phyloP scores from a whole-genome alignment of 2,888 invertebrate species.

The Allolobophora icterica region DNA sequence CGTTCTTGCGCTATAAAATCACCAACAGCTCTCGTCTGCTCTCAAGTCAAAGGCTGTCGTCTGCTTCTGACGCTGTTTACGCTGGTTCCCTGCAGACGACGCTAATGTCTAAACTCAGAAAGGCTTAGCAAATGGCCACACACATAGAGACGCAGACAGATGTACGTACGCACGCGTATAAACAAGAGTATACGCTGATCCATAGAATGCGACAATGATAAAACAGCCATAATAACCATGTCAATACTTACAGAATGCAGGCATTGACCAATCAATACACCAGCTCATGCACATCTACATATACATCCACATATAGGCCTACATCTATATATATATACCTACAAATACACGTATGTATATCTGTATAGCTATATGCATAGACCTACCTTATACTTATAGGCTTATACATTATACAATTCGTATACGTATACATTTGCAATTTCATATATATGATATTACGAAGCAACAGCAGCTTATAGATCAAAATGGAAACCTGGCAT shows the following conservation, averaged over 20 bases:
- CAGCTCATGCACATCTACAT: neutral
- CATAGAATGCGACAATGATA: too few relatives aligned
- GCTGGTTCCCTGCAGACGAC: neutral
- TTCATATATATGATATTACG: neutral
- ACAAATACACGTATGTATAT: neutral
- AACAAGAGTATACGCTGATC: neutral
- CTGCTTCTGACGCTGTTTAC: neutral
- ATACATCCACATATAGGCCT: neutral
- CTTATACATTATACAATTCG: neutral
- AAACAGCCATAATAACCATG: neutral
- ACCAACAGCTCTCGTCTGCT: neutral
- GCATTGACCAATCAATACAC: neutral
- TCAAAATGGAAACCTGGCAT: neutral
- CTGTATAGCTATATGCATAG: neutral
- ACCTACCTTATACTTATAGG: too few relatives aligned
- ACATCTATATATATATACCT: neutral
- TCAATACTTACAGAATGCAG: neutral
- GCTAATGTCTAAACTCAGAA: neutral
- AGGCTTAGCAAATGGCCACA: neutral
- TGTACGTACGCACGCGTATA: neutral
- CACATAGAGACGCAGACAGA: neutral
- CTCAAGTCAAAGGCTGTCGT: slow-evolving; percentile 2
- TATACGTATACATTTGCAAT: neutral
- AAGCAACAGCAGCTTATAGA: too few relatives aligned
- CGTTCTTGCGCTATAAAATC: neutral